phyloP scores from a whole-genome alignment of 2,888 invertebrate species.

The Epirrhoe tristata region DNA sequence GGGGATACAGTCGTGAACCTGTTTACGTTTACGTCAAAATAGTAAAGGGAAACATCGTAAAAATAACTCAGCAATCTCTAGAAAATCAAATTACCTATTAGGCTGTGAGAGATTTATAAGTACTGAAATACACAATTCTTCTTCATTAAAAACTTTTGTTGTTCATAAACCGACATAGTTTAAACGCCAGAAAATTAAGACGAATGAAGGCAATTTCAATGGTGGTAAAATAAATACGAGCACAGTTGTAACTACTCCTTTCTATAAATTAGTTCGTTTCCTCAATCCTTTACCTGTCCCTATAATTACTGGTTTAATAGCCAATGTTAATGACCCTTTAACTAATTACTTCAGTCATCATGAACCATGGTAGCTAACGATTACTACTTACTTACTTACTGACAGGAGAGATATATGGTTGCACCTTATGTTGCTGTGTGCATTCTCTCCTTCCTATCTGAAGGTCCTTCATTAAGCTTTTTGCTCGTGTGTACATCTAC shows the following conservation, averaged over 20 bases:
- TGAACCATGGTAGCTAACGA: constrained; percentile 44
- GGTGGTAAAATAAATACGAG: constrained; percentile 10
- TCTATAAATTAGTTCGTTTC: constrained; percentile 29
- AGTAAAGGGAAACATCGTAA: too few relatives aligned
- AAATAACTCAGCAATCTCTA: too few relatives aligned
- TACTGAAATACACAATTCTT: too few relatives aligned
- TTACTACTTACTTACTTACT: too few relatives aligned
- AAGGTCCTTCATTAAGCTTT: background rate
- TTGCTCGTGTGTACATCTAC: too few relatives aligned
- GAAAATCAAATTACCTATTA: too few relatives aligned
- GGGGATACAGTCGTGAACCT: too few relatives aligned
- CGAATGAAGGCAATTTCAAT: background rate
- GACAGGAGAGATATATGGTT: constrained; percentile 34
- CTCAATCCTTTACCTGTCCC: constrained; percentile 31
- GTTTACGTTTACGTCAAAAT: too few relatives aligned
- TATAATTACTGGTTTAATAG: constrained; percentile 36
- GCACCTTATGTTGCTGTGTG: background rate
- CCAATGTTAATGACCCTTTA: constrained; percentile 44
- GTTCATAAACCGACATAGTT: too few relatives aligned
- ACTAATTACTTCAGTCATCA: constrained; percentile 47
- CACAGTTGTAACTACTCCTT: constrained; percentile 10
- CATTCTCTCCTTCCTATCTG: background rate
- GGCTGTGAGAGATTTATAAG: too few relatives aligned
- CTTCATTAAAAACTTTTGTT: too few relatives aligned
- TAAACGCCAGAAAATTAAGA: background rate